Percentiles rank a stretch among this genome's conserved stretches.
Evolutionary conservation across 2,797 vertebrate species (phyloP).

Genomic region (Myotis daubentonii): DNA sequence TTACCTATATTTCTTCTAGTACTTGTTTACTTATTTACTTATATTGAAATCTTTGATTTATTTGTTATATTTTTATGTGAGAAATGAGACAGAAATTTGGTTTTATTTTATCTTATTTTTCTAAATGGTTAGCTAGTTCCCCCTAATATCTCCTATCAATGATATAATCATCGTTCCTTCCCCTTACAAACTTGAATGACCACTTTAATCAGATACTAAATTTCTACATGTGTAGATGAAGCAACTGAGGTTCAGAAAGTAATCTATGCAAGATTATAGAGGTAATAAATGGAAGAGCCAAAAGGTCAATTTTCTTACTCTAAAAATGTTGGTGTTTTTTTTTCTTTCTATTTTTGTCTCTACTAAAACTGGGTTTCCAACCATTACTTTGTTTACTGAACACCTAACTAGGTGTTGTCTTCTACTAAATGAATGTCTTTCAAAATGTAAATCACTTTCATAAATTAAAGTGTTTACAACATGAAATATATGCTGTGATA

Average conservation of each 20-base stretch:
- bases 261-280: neutral
- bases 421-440: constrained; percentile 1
- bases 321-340: constrained; percentile 11
- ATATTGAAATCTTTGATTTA: neutral
- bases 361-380: neutral
- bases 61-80: constrained; percentile 17
- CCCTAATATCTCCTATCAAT: neutral
- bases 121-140: neutral
- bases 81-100: neutral
- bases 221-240: constrained; percentile 10
- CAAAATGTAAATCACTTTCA: neutral
- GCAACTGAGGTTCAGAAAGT: neutral
- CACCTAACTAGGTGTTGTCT: neutral
- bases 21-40: neutral
- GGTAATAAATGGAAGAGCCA: neutral
- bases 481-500: neutral
- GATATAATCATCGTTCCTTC: neutral
- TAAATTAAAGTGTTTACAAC: constrained; percentile 3
- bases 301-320: neutral
- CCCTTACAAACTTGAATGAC: neutral
- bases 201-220: neutral
- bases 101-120: neutral
- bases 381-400: neutral
- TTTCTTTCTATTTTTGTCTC: neutral
- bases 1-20: neutral